phyloP scores from a whole-genome alignment of 1,140 invertebrate species.

The Cecropterus lyciades region DNA sequence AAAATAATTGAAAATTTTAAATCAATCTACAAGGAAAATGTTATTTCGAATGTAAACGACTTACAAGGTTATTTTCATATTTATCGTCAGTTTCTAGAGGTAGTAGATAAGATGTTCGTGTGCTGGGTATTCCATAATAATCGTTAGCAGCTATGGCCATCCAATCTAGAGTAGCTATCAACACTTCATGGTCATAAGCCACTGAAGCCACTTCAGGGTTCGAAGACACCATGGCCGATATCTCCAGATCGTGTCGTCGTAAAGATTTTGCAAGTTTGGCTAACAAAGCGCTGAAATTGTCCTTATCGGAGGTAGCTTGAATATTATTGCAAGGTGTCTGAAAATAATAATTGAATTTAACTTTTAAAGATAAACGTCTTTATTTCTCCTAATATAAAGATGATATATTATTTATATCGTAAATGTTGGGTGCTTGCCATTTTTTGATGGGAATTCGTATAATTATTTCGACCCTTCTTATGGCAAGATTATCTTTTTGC shows the following conservation, averaged over 20 bases:
- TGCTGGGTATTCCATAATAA: constrained; percentile 94
- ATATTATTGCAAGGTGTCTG: constrained; percentile 59
- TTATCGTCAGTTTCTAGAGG: constrained; percentile 86
- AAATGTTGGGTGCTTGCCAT: too few relatives aligned
- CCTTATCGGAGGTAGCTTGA: constrained; percentile 87
- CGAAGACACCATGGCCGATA: constrained; percentile 93
- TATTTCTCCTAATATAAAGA: too few relatives aligned
- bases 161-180: constrained; percentile 92
- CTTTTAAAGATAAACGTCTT: too few relatives aligned
- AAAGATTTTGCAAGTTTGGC: constrained; percentile 90
- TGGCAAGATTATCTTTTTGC: too few relatives aligned
- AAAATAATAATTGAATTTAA: constrained; percentile 38
- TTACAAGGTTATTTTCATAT: constrained; percentile 57
- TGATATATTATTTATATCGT: too few relatives aligned
- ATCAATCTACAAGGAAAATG: too few relatives aligned
- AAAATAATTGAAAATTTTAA: too few relatives aligned
- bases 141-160: constrained; percentile 94
- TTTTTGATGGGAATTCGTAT: too few relatives aligned
- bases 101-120: constrained; percentile 92
- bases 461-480: too few relatives aligned
- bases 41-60: constrained; percentile 16
- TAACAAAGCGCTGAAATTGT: constrained; percentile 89
- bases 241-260: constrained; percentile 87
- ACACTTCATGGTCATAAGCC: constrained; percentile 90
- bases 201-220: constrained; percentile 92